Evolutionary conservation across 2,113 vertebrate species (phyloP).

Genomic region (Vulpes lagopus): DNA sequence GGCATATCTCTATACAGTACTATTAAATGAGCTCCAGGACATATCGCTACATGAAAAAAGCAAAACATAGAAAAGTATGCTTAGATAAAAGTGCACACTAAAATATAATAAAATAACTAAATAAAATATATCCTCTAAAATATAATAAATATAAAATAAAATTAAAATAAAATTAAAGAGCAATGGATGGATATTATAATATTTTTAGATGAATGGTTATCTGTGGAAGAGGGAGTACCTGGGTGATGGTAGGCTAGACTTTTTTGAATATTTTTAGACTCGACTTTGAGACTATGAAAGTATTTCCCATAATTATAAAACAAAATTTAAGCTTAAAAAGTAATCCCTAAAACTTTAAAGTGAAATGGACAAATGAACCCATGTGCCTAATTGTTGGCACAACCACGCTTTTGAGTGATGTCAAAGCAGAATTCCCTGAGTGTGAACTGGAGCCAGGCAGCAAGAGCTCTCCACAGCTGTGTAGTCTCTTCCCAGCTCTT

Average conservation of each 20-base stretch:
- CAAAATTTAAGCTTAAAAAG: neutral
- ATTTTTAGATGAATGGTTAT: neutral
- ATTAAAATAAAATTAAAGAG: neutral
- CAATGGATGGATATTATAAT: neutral
- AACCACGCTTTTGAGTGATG: neutral
- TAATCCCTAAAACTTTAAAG: conserved; percentile 30
- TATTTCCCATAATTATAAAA: neutral
- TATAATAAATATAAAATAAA: neutral
- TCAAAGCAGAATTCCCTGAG: neutral
- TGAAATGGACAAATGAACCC: neutral
- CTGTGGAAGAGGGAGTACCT: neutral
- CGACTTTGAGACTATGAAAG: neutral
- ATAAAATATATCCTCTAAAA: neutral
- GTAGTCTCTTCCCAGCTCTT: neutral
- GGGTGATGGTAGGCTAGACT: neutral
- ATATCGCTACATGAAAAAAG: neutral
- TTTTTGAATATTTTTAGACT: neutral
- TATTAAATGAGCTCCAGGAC: neutral
- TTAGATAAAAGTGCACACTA: neutral
- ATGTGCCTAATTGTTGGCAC: neutral
- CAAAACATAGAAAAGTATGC: neutral
- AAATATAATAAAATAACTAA: neutral
- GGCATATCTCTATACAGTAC: neutral
- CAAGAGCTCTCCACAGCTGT: neutral
- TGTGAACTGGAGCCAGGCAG: neutral